Conservation (phyloP, 2,113 vertebrate species). For the Anas platyrhynchos region DNA sequence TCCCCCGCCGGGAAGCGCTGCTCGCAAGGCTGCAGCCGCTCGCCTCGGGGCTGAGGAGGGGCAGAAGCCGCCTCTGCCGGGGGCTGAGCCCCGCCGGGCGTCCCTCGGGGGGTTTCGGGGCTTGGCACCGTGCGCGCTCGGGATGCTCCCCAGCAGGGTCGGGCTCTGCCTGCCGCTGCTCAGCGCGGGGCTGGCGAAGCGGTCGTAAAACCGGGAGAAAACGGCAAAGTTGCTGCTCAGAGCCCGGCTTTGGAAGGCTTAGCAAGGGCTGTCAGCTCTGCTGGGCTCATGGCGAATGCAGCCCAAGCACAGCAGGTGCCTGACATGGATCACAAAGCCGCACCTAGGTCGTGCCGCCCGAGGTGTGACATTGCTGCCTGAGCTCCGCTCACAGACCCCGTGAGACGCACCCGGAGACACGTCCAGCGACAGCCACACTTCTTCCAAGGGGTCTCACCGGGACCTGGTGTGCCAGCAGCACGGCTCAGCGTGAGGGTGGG, state of each 20-base stretch:
- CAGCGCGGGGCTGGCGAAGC: background rate
- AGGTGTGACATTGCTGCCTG: background rate
- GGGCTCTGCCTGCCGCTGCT: too few species aligned
- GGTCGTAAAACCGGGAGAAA: too few species aligned
- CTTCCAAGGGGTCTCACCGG: background rate
- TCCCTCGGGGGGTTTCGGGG: background rate
- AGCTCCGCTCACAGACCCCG: background rate
- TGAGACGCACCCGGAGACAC: background rate
- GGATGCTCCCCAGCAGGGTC: too few species aligned
- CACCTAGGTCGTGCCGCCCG: background rate
- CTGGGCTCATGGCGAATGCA: background rate
- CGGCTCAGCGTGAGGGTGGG: fast-evolving
- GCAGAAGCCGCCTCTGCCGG: background rate
- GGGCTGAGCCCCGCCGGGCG: background rate
- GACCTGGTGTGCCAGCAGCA: background rate
- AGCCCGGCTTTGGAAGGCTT: background rate
- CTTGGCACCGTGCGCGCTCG: fast-evolving
- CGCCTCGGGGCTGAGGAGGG: background rate
- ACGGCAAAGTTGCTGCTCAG: background rate
- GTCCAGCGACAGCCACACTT: background rate
- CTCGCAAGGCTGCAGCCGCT: background rate
- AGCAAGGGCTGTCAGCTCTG: background rate
- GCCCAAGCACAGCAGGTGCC: background rate
- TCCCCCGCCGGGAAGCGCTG: too few species aligned
- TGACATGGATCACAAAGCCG: too few species aligned